Evolutionary conservation across 2,113 vertebrate genomes (phyloP), one percentile per base, ranked within the genome.

Genomic region (Lycaon pictus): DNA sequence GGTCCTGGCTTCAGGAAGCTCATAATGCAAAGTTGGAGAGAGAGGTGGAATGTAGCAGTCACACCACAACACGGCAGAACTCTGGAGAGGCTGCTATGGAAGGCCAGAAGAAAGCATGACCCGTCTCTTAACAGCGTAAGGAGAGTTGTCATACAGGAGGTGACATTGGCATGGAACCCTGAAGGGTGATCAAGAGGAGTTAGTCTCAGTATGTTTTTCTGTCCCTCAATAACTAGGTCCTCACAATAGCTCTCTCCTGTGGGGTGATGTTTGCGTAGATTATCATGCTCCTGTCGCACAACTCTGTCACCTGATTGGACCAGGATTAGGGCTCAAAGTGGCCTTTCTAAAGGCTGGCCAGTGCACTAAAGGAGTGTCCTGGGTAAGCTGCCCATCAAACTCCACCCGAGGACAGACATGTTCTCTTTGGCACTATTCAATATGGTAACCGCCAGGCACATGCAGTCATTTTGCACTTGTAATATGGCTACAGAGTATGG

Each of bases 91-190:
- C 27, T 3, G 7, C 67, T 10, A 8, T 25, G 17, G 35, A 74
- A 1, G 15, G 25, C 11, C 29, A 48, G 79, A 89, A 71, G 71
- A 53, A 19, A 58, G 27, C 2, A 5, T 13, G 76, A 17, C 35
- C 29, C 3, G 5, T 16, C 35, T 17, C 69, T 67, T n/a, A 22
- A 72, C 48, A 60, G 17, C 23, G 29, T 23, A 13, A 29, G 65
- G 79, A 37, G n/a, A 51, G 23, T 8, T 10, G 23, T 13, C 53
- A 29, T 12, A 22, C 5, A 53, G 29, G 15, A 62, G 20, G 37
- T 27, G 62, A 25, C 12, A 5, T 0, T 12, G 53, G 13, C n/a
- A 4, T 0, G 51, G 48, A 55, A 8, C 22, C 23, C 43, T 37
- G 62, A 25, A 37, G 11, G 53, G 0, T 20, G 62, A 20, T n/a